A percentile compares a stretch with the other conserved stretches of the same genome.
Evolutionary conservation across 1,140 invertebrate species (phyloP).

Genomic region (Pseudomyrmex pallidus): DNA sequence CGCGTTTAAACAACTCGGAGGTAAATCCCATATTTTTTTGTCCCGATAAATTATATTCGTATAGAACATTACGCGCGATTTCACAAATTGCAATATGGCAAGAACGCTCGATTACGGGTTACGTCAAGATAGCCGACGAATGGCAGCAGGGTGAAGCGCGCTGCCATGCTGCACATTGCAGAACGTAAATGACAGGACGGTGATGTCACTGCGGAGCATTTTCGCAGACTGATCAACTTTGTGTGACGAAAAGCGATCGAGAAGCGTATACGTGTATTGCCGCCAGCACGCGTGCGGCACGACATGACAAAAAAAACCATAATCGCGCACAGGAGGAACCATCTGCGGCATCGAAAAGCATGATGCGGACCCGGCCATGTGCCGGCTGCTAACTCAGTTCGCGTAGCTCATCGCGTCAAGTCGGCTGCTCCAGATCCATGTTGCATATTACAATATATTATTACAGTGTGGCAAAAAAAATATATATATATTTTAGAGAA

Average conservation of each 20-base stretch:
- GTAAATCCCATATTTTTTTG: not conserved
- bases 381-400: conserved; percentile 70
- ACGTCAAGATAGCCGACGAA: not conserved
- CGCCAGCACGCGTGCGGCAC: conserved; percentile 71
- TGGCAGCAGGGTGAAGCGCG: not conserved
- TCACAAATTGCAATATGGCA: not conserved
- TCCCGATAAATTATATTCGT: not conserved
- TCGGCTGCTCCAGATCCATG: conserved; percentile 46
- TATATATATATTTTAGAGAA: not conserved
- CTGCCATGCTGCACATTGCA: not conserved
- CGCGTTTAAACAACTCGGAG: no score
- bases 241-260: conserved; percentile 68
- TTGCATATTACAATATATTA: conserved; percentile 29
- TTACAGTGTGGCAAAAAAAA: not conserved
- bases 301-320: conserved; percentile 75
- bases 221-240: conserved; percentile 60
- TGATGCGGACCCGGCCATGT: conserved; percentile 75
- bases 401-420: conserved; percentile 54
- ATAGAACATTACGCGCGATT: not conserved
- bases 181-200: conserved; percentile 13
- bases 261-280: conserved; percentile 65
- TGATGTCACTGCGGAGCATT: not conserved
- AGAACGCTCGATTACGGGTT: not conserved
- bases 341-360: conserved; percentile 78
- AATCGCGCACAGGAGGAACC: conserved; percentile 79